These are phyloP conservation scores for Paraescarpia echinospica DNA, from an alignment of 1,140 invertebrate species.

Conservation along the genomic window DNA sequence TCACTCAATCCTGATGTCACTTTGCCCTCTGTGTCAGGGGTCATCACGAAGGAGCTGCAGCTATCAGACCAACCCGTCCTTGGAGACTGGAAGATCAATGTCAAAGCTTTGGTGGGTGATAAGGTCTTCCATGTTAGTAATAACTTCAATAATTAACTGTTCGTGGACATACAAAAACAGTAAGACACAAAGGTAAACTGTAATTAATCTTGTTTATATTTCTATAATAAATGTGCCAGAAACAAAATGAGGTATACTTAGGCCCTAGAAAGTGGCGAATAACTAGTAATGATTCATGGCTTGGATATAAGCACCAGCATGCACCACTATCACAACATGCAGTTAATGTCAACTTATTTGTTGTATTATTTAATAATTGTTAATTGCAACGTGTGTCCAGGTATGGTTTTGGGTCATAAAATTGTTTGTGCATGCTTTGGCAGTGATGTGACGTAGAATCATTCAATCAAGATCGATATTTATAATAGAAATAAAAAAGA, in stretches of 20 bases:
- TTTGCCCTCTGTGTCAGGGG: slow-evolving; percentile 1
- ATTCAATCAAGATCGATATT: background rate
- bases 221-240: too few relatives aligned
- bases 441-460: background rate
- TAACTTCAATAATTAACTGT: background rate
- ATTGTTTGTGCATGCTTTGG: background rate
- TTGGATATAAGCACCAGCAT: too few relatives aligned
- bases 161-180: background rate
- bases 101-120: background rate
- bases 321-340: too few relatives aligned
- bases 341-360: too few relatives aligned
- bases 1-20: background rate
- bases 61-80: background rate
- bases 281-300: too few relatives aligned
- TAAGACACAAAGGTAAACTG: too few relatives aligned
- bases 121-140: background rate
- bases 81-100: slow-evolving; percentile 17
- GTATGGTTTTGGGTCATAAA: background rate
- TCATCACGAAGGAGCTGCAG: background rate
- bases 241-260: too few relatives aligned
- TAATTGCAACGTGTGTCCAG: background rate
- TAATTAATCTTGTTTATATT: too few relatives aligned
- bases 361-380: background rate
- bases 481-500: too few relatives aligned
- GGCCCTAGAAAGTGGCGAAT: too few relatives aligned